phyloP scores from a whole-genome alignment of 2,797 vertebrate species.

The Phoeniculus purpureus region DNA sequence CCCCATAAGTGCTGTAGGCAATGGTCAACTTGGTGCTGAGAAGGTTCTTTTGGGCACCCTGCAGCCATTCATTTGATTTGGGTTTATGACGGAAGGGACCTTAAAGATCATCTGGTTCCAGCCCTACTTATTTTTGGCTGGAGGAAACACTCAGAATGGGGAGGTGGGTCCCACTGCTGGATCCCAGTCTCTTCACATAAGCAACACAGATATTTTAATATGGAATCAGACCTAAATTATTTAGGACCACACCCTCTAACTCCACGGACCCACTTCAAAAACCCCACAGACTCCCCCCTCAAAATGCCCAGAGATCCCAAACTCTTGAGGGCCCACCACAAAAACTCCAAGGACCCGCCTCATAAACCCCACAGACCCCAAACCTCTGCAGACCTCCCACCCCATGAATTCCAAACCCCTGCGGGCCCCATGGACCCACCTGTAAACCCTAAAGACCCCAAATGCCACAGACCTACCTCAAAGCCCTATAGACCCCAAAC shows the following conservation, averaged over 20 bases:
- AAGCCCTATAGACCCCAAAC: no score
- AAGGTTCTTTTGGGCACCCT: accelerated
- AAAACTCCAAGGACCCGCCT: not conserved
- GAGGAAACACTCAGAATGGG: accelerated
- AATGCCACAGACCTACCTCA: no score
- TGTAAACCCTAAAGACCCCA: no score
- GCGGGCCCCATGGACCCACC: no score
- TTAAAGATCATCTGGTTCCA: no score
- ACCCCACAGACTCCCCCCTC: no score
- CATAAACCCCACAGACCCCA: not conserved
- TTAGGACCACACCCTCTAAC: not conserved
- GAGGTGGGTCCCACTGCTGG: not conserved
- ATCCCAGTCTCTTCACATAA: not conserved
- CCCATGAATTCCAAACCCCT: no score
- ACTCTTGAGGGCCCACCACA: no score
- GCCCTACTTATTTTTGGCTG: accelerated
- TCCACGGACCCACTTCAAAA: no score
- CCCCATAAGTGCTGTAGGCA: accelerated
- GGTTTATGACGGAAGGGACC: no score
- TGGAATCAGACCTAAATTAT: not conserved
- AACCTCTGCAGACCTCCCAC: no score
- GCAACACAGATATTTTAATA: accelerated
- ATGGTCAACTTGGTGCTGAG: accelerated
- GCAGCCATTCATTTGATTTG: not conserved
- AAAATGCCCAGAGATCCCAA: no score